phyloP scores from a whole-genome alignment of 2,888 invertebrate species.

The Eupithecia insigniata region DNA sequence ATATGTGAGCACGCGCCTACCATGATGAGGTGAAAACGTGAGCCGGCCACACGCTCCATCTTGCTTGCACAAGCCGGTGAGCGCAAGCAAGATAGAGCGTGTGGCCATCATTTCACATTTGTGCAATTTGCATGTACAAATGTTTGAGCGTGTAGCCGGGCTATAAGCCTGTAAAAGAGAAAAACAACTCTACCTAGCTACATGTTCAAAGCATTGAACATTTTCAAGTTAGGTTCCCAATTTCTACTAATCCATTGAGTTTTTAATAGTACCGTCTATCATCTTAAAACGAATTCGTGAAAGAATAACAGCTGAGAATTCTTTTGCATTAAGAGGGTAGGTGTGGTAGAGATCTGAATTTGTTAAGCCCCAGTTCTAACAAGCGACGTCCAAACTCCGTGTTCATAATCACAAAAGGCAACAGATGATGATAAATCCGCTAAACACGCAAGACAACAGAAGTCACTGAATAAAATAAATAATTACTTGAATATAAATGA shows the following conservation, averaged over 20 bases:
- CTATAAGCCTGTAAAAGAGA: not conserved
- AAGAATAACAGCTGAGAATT: conserved; percentile 10
- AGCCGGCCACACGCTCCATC: too few species aligned
- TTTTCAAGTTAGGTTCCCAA: not conserved
- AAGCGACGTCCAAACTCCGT: not conserved
- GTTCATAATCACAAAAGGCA: not conserved
- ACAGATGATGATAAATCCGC: not conserved
- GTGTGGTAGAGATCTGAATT: not conserved
- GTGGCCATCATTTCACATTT: too few species aligned
- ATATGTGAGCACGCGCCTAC: too few species aligned
- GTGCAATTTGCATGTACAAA: too few species aligned
- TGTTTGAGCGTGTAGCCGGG: too few species aligned
- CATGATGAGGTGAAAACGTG: too few species aligned
- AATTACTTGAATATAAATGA: not conserved
- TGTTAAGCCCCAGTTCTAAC: not conserved
- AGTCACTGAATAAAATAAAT: not conserved
- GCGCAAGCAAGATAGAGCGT: too few species aligned
- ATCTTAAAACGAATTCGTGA: conserved; percentile 2
- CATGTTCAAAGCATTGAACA: not conserved
- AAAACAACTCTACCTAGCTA: not conserved
- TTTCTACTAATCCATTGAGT: not conserved
- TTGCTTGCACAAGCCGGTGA: too few species aligned
- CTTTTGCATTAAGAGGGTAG: not conserved
- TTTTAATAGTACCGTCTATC: not conserved
- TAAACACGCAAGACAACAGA: not conserved